A percentile compares a stretch with the other conserved stretches of the same genome.
phyloP scores from a whole-genome alignment of 1,140 invertebrate genomes.

The Maniola jurtina region DNA sequence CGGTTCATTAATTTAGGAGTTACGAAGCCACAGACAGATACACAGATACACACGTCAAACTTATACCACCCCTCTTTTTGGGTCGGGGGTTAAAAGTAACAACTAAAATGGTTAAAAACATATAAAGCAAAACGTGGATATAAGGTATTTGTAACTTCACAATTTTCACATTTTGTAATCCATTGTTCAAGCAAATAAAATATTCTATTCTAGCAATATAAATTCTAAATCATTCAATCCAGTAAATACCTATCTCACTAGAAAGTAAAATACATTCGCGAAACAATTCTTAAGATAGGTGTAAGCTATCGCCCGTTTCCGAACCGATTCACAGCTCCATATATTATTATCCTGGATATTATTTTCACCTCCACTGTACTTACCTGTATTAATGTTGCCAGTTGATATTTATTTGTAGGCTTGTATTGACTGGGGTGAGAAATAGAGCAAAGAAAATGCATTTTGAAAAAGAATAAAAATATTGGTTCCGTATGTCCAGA shows the following conservation, averaged over 20 bases:
- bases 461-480: no score
- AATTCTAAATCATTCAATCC: not conserved
- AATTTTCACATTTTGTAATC: no score
- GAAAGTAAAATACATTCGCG: not conserved
- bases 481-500: no score
- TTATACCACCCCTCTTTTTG: no score
- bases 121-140: no score
- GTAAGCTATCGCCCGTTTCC: conserved; percentile 28
- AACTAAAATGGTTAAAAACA: no score
- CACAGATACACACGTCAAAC: no score
- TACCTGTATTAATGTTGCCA: conserved; percentile 6
- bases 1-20: no score
- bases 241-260: conserved; percentile 1
- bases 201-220: no score
- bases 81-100: no score
- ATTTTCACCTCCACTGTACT: conserved; percentile 12
- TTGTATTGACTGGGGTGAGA: not conserved
- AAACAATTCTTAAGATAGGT: conserved; percentile 20
- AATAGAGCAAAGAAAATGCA: not conserved
- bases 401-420: conserved; percentile 5
- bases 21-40: no score
- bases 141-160: no score
- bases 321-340: conserved; percentile 23
- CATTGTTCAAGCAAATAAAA: not conserved
- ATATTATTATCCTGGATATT: conserved; percentile 6